phyloP scores from a whole-genome alignment of 2,888 invertebrate genomes.

The Lagria hirta region DNA sequence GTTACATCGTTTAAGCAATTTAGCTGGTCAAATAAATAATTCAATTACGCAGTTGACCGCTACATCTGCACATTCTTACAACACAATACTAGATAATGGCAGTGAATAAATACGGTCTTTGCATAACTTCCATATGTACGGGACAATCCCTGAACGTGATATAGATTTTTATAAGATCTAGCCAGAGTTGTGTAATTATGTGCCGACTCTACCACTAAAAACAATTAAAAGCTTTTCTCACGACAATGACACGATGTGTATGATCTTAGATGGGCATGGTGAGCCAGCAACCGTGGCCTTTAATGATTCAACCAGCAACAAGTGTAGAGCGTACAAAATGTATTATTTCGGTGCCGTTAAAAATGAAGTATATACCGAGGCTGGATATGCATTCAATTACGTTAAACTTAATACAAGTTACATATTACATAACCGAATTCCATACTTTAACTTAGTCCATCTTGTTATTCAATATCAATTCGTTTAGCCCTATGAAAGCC shows the following conservation, averaged over 20 bases:
- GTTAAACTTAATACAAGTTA: too few species aligned
- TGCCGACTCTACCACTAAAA: conserved; percentile 26
- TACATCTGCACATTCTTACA: conserved; percentile 26
- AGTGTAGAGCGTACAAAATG: too few species aligned
- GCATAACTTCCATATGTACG: conserved; percentile 22
- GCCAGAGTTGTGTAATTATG: conserved; percentile 22
- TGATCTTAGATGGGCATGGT: conserved; percentile 41
- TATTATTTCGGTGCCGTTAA: too few species aligned
- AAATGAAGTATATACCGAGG: too few species aligned
- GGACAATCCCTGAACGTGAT: conserved; percentile 39
- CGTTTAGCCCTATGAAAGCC: too few species aligned
- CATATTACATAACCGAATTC: too few species aligned
- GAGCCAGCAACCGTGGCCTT: conserved; percentile 41
- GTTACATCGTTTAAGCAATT: too few species aligned
- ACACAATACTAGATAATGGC: conserved; percentile 24
- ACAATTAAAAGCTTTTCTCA: conserved; percentile 45
- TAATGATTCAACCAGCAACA: conserved; percentile 39
- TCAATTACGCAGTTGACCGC: conserved; percentile 25
- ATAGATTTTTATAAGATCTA: conserved; percentile 35
- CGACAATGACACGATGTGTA: conserved; percentile 44
- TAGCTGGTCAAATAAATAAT: conserved; percentile 31
- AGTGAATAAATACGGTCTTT: conserved; percentile 25
- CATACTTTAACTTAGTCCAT: too few species aligned
- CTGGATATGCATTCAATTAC: too few species aligned
- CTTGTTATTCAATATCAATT: too few species aligned